A percentile compares a stretch with the other conserved stretches of the same genome.
Evolutionary conservation across 2,888 invertebrate genomes (phyloP).

Genomic region (Pammene aurita): DNA sequence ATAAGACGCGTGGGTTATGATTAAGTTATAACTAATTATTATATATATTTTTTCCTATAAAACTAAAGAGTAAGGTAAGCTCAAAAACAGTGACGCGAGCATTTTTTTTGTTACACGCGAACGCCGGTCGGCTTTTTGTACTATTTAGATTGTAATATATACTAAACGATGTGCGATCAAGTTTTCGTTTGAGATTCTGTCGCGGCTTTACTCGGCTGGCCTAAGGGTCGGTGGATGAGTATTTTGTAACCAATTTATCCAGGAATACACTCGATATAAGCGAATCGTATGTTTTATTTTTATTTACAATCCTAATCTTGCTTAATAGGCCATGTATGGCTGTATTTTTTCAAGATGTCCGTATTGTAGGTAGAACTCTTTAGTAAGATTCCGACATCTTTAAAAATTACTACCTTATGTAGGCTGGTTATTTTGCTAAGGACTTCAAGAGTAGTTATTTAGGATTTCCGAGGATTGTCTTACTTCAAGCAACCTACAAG

Average conservation of each 20-base stretch:
- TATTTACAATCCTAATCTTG: neutral
- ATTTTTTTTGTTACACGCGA: conserved; percentile 61
- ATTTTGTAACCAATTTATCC: conserved; percentile 83
- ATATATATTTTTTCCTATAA: conserved; percentile 73
- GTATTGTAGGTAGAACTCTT: no score
- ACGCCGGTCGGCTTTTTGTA: conserved; percentile 76
- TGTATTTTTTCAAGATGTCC: no score
- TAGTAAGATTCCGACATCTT: no score
- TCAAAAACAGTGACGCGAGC: conserved; percentile 66
- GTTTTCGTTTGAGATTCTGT: conserved; percentile 67
- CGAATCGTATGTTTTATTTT: conserved; percentile 74
- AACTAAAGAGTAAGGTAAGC: conserved; percentile 81
- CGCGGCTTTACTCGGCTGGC: conserved; percentile 59
- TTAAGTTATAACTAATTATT: conserved; percentile 80
- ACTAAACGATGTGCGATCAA: conserved; percentile 62
- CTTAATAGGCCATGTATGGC: no score
- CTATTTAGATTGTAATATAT: conserved; percentile 74
- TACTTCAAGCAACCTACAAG: no score
- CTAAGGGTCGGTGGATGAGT: conserved; percentile 69
- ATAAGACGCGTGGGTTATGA: conserved; percentile 71
- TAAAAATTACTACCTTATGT: no score
- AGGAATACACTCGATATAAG: conserved; percentile 83
- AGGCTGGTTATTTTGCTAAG: no score
- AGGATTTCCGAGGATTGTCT: no score
- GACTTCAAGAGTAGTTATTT: no score